These are phyloP conservation scores for Propithecus deckenii DNA, from an alignment of 2,797 vertebrate genomes.

Conservation along the genomic window DNA sequence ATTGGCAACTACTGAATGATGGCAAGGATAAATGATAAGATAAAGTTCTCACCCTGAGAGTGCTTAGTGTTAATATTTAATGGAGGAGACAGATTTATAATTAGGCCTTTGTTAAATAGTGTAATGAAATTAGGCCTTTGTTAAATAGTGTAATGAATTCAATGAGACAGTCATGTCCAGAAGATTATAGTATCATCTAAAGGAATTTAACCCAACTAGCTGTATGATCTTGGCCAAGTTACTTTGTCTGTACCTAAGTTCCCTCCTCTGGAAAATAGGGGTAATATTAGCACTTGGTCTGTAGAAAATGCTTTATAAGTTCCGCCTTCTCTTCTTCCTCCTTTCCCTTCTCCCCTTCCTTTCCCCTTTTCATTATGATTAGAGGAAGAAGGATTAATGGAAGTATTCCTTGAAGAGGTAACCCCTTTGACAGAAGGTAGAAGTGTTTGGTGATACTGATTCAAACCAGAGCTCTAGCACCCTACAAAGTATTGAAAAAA, in stretches of 20 bases:
- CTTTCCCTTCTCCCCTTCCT: accelerated
- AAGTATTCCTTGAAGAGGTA: not conserved
- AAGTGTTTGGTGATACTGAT: not conserved
- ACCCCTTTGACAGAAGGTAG: not conserved
- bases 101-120: not conserved
- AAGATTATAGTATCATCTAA: not conserved
- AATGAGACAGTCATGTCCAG: too few species aligned
- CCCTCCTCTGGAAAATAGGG: not conserved
- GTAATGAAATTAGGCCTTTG: not conserved
- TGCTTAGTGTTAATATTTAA: not conserved
- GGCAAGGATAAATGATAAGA: not conserved
- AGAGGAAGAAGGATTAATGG: not conserved
- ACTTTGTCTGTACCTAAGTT: not conserved
- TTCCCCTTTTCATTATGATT: not conserved
- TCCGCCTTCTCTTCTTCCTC: not conserved
- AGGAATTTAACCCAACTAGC: not conserved
- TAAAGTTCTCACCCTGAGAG: not conserved
- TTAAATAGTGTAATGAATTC: not conserved
- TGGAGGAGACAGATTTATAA: not conserved
- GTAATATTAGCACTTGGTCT: not conserved
- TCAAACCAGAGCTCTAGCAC: not conserved
- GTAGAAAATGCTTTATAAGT: not conserved
- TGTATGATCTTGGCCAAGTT: not conserved
- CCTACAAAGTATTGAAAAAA: not conserved
- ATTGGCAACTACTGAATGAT: not conserved